Evolutionary conservation across 2,888 invertebrate genomes (phyloP), one percentile per base, ranked within the genome.

Genomic region (Parapristionchus giblindavisi): DNA sequence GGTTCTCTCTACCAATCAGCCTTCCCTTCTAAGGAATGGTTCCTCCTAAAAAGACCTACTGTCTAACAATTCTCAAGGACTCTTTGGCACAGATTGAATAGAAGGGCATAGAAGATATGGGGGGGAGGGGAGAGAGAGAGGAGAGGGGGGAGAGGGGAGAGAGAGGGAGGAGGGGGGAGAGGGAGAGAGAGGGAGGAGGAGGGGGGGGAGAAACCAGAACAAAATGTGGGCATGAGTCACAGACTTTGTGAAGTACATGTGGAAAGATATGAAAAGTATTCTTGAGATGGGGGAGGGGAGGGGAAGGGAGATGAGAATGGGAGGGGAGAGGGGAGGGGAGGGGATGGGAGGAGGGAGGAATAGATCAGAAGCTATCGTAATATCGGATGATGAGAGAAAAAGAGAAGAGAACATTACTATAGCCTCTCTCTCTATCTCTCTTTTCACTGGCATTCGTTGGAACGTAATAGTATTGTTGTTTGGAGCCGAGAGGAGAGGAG

Each of bases 401-500:
- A n/a, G n/a, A n/a, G n/a, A n/a, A n/a, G n/a, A n/a, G n/a, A n/a
- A n/a, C n/a, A 58, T 58, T 58, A 58, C 58, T 58, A 58, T 58
- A 58, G 58, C 34, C 58, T 58, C 58, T 34, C 58, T 58, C 58
- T 58, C 58, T 29, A 34, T 34, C 58, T 29, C 34, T 58, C 58
- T 58, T 58, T 58, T n/a, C n/a, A n/a, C n/a, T n/a, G n/a, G n/a
- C n/a, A n/a, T 58, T 58, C 58, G 58, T 58, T 58, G 58, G 58
- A 58, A 58, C 58, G 58, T 58, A 58, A 58, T 58, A 58, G 58
- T 58, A 58, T 58, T 58, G 58, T 58, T 58, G 58, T 58, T 58
- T 58, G 58, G 58, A 58, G 58, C 58, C 58, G 34, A 58, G 58
- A 34, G 58, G 63, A 29, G 40, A 27, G 40, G 63, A 63, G 29